These are phyloP conservation scores for Oscheius sp. DNA, from an alignment of 2,888 invertebrate genomes.

Conservation along the genomic window DNA sequence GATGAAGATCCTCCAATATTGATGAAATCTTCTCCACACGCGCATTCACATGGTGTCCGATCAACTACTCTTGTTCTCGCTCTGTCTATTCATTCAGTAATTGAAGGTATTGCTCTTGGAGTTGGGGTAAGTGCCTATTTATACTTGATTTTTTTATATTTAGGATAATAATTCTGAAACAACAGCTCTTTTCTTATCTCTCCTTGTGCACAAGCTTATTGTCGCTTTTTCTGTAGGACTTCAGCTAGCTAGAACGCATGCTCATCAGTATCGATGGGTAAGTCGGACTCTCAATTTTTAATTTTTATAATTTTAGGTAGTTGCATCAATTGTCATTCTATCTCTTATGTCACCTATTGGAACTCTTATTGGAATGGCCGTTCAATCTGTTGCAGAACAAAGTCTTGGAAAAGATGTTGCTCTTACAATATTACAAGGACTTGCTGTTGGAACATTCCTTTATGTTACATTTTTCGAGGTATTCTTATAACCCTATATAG, in stretches of 20 bases:
- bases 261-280: conserved; percentile 66
- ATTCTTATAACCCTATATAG: too few relatives aligned
- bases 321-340: conserved; percentile 69
- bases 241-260: conserved; percentile 69
- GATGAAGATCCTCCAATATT: conserved; percentile 70
- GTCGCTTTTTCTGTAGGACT: conserved; percentile 76
- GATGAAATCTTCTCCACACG: conserved; percentile 68
- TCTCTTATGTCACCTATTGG: conserved; percentile 81
- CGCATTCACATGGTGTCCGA: conserved; percentile 70
- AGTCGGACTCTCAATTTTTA: neutral
- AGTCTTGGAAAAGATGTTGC: conserved; percentile 45
- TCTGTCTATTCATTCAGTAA: conserved; percentile 76
- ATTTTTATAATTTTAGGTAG: conserved; percentile 31
- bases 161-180: conserved; percentile 31
- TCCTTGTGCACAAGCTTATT: conserved; percentile 71
- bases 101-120: conserved; percentile 73
- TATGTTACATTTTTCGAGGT: conserved; percentile 97
- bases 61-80: conserved; percentile 75
- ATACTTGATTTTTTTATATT: neutral
- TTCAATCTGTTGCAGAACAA: conserved; percentile 48
- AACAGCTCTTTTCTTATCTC: conserved; percentile 63
- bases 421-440: conserved; percentile 77
- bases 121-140: conserved; percentile 46
- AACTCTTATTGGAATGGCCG: conserved; percentile 59
- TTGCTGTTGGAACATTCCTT: conserved; percentile 89